Evolutionary conservation across 2,888 invertebrate species (phyloP), one percentile per base, ranked within the genome.

Genomic region (Rhimphoctona megacephalus): DNA sequence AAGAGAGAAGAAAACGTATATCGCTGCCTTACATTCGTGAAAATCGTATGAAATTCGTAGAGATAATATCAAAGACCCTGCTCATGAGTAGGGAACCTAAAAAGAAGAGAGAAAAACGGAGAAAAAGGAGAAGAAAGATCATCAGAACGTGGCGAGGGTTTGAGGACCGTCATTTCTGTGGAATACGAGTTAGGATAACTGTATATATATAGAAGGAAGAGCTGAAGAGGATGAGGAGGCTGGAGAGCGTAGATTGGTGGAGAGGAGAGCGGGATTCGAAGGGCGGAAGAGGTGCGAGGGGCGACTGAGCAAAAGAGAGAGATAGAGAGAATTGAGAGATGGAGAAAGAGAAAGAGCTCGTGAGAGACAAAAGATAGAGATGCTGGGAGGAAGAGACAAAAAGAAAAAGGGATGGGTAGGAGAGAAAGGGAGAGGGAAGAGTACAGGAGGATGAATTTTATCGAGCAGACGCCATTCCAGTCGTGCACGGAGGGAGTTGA

Each of bases 391-490:
- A 82, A 84, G 69, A 83, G 57, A 77, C 33, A 85, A 81, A 81
- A 83, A 74, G 80, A 81, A 77, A 82, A 76, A 67, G 70, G 77
- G 70, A 74, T 14, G 54, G 25, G 57, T 5, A 52, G 22, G 5
- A 70, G 61, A 81, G 72, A 70, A 79, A 72, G 78, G 52, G 70
- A 69, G 81, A 73, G 72, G 72, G 77, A 25, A 83, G 46, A 66
- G 80, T 43, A 78, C 67, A 67, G 70, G 85, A 83, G 86, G 87
- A 78, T 84, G 83, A 85, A 84, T 85, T 88, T 88, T 87, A 88
- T 88, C 88, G 88, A 86, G 88, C 88, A 88, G 88, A 86, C 86
- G 88, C 88, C 88, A 88, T 88, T 85, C 64, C 86, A 80, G 54
- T 49, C 67, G 87, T 57, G 85, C 83, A 81, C 83, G 86, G 90